Evolutionary conservation across 2,888 invertebrate genomes (phyloP).

Genomic region (Cataglyphis altisquamis): DNA sequence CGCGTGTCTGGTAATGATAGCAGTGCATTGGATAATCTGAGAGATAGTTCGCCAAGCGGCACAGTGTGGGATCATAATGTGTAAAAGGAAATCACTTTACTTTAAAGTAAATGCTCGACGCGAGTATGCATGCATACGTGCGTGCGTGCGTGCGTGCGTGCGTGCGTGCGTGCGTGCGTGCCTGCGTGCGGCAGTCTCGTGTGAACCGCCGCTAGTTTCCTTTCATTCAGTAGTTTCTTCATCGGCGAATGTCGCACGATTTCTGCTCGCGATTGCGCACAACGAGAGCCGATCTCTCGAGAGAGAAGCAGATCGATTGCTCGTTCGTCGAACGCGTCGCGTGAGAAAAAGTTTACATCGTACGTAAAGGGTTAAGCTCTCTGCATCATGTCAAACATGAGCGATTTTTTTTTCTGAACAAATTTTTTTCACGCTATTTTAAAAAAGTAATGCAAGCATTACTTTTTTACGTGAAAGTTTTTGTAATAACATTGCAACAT

Average conservation of each 20-base stretch:
- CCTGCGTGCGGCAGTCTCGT: conserved; percentile 79
- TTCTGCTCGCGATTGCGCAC: conserved; percentile 75
- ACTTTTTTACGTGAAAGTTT: not conserved
- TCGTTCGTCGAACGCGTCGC: not conserved
- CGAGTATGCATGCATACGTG: conserved; percentile 51
- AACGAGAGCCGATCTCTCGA: conserved; percentile 24
- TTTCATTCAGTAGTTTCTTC: conserved; percentile 84
- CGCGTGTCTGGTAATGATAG: conserved; percentile 73
- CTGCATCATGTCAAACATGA: not conserved
- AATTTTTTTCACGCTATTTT: not conserved
- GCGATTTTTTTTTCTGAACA: not conserved
- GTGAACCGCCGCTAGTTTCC: conserved; percentile 84
- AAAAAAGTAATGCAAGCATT: not conserved
- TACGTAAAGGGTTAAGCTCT: not conserved
- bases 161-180: conserved; percentile 55
- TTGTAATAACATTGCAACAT: not conserved
- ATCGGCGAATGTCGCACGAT: conserved; percentile 83
- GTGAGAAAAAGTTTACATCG: not conserved
- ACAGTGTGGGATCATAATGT: conserved; percentile 80
- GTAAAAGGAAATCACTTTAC: conserved; percentile 83
- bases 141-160: conserved; percentile 34
- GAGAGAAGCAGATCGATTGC: conserved; percentile 20
- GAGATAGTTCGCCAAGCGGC: conserved; percentile 64
- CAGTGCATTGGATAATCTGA: conserved; percentile 71
- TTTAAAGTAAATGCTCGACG: conserved; percentile 80